A percentile compares a stretch with the other conserved stretches of the same genome.
phyloP scores from a whole-genome alignment of 2,888 invertebrate genomes.

The Drosophila algonquin region DNA sequence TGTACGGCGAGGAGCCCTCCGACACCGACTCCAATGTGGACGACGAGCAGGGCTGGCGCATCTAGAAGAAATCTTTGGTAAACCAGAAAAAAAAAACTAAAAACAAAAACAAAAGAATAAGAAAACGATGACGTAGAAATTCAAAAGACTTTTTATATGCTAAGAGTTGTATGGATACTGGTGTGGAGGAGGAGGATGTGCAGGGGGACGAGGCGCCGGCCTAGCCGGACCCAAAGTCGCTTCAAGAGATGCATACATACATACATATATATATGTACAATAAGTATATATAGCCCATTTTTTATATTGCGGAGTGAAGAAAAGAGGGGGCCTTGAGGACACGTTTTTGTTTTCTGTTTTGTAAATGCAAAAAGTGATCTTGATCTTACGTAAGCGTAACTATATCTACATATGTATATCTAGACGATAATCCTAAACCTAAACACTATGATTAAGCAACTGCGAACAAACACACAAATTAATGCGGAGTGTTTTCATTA shows the following conservation, averaged over 20 bases:
- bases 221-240: slow-evolving; percentile 46
- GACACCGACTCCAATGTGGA: slow-evolving; percentile 92
- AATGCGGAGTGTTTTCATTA: slow-evolving; percentile 57
- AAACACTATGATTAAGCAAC: slow-evolving; percentile 54
- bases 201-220: slow-evolving; percentile 38
- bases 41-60: slow-evolving; percentile 92
- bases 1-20: slow-evolving; percentile 95
- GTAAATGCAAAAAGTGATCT: slow-evolving; percentile 71
- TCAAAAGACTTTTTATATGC: slow-evolving; percentile 73
- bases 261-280: slow-evolving; percentile 31
- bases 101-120: slow-evolving; percentile 8
- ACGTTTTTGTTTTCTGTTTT: slow-evolving; percentile 55
- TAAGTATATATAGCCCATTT: slow-evolving; percentile 38
- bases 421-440: slow-evolving; percentile 28
- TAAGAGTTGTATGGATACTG: slow-evolving; percentile 54
- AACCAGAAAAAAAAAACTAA: slow-evolving; percentile 30
- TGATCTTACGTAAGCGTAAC: slow-evolving; percentile 65
- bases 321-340: slow-evolving; percentile 39
- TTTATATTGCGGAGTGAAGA: slow-evolving; percentile 59
- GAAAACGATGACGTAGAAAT: slow-evolving; percentile 43
- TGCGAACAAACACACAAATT: slow-evolving; percentile 61
- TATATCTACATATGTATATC: slow-evolving; percentile 9
- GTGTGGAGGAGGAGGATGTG: slow-evolving; percentile 17
- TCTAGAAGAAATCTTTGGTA: slow-evolving; percentile 56
- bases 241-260: slow-evolving; percentile 39